These are phyloP conservation scores for Epizoanthus scotinus DNA, from an alignment of 92 coral and sea anemone genomes.

Conservation along the genomic window DNA sequence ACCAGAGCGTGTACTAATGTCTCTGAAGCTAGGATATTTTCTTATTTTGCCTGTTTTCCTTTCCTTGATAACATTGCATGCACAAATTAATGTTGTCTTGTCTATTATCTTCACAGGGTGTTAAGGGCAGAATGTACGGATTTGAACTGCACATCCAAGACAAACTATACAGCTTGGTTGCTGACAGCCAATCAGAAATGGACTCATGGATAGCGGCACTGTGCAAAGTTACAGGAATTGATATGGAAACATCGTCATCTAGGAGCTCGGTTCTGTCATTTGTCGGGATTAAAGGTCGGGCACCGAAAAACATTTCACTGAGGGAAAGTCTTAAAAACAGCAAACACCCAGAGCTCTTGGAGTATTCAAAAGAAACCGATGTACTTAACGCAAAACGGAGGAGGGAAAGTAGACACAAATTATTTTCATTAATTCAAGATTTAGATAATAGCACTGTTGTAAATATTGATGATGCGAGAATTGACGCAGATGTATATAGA, in stretches of 20 bases:
- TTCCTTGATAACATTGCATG: not conserved
- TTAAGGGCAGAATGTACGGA: conserved; percentile 96
- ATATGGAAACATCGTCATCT: conserved; percentile 72
- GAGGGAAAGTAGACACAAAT: conserved; percentile 76
- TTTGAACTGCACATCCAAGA: conserved; percentile 98
- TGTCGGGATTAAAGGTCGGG: conserved; percentile 66
- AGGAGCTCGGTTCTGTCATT: conserved; percentile 61
- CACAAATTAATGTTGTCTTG: too few species aligned
- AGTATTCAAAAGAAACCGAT: conserved; percentile 96
- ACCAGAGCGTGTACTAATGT: too few species aligned
- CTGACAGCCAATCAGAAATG: conserved; percentile 97
- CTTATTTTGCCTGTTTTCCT: too few species aligned
- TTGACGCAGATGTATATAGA: conserved; percentile 80
- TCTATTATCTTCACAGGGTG: conserved; percentile 67
- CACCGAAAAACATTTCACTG: conserved; percentile 66
- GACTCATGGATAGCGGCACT: conserved; percentile 90
- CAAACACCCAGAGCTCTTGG: conserved; percentile 92
- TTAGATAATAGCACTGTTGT: conserved; percentile 77
- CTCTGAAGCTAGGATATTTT: too few species aligned
- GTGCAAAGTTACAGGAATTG: conserved; percentile 96
- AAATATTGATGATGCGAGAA: conserved; percentile 83
- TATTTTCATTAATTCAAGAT: conserved; percentile 85
- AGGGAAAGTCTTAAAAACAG: conserved; percentile 94
- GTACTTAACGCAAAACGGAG: conserved; percentile 88
- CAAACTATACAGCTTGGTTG: conserved; percentile 89